Conservation (phyloP, 1,140 invertebrate species). For the Propsilocerus akamusi region DNA sequence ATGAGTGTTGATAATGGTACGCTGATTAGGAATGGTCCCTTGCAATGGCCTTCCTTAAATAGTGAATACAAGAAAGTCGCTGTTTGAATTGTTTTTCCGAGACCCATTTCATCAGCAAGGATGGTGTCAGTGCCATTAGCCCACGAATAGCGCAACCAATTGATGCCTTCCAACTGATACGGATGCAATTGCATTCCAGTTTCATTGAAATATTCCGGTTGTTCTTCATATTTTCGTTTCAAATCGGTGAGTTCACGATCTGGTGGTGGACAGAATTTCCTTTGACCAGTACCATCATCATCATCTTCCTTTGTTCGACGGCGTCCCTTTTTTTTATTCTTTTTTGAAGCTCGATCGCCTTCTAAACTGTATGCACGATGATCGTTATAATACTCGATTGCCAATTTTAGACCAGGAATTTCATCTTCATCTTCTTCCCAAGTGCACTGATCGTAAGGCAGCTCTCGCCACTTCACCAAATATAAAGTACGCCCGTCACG, state of each 20-base stretch:
- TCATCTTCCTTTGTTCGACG: conserved; percentile 39
- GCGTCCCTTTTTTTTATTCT: conserved; percentile 50
- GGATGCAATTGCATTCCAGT: conserved; percentile 93
- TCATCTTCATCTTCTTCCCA: conserved; percentile 91
- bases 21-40: conserved; percentile 91
- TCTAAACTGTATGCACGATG: conserved; percentile 48
- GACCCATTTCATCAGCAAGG: conserved; percentile 97
- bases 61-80: conserved; percentile 96
- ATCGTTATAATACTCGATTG: conserved; percentile 86
- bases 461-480: conserved; percentile 95
- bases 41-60: conserved; percentile 96
- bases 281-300: conserved; percentile 31
- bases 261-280: conserved; percentile 70
- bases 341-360: conserved; percentile 40
- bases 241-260: conserved; percentile 84
- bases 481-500: conserved; percentile 78
- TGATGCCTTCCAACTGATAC: conserved; percentile 89
- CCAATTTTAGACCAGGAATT: conserved; percentile 67
- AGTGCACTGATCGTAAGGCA: conserved; percentile 91
- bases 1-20: conserved; percentile 97
- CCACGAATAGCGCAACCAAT: conserved; percentile 94
- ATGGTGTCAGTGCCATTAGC: conserved; percentile 95
- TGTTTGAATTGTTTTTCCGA: conserved; percentile 99
- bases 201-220: conserved; percentile 82
- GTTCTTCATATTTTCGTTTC: conserved; percentile 87